Evolutionary conservation across 2,888 invertebrate species (phyloP), one percentile per base, ranked within the genome.

Genomic region (Lacanobia oleracea): DNA sequence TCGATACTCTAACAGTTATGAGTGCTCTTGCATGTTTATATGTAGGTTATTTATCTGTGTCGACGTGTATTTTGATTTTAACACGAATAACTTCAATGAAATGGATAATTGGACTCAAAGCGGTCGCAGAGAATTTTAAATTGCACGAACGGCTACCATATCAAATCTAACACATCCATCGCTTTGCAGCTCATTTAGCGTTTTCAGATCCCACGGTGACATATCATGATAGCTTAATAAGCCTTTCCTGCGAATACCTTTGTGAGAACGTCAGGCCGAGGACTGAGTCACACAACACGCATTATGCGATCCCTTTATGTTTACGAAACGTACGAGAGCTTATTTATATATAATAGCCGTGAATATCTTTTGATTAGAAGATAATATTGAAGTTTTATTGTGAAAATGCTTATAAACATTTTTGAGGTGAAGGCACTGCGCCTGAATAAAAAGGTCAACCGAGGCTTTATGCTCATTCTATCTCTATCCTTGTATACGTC

Each of bases 1-100:
- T 90, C 93, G 89, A 93, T 92, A 91, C 91, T 90, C 92, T 91
- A 90, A 95, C 94, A 94, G 94, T 94, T 94, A 94, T 92, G 89
- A 93, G 91, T 91, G 91, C 93, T 95, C 94, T 94, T 94, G 94
- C 93, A 93, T 94, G 94, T 91, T 87, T 88, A 88, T 87, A 95
- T 93, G 94, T 94, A 93, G 95, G 94, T 93, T 94, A 93, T 87
- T 91, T 95, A 93, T 95, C 94, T 94, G 92, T 93, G 95, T 89
- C 95, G 93, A 91, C 91, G 85, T 90, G 88, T 91, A 93, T 93
- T 92, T 91, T 90, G 89, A 89, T 88, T 88, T 82, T 85, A 86
- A 83, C 89, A 90, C 89, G 88, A 90, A 87, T 90, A 88, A 86
- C 90, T 89, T 91, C 89, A 91, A 91, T 91, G 88, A 92, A 91